A percentile compares a stretch with the other conserved stretches of the same genome.
These are phyloP conservation scores for Pegea sp. DNA, from an alignment of 23 tunicate species.

Conservation along the genomic window DNA sequence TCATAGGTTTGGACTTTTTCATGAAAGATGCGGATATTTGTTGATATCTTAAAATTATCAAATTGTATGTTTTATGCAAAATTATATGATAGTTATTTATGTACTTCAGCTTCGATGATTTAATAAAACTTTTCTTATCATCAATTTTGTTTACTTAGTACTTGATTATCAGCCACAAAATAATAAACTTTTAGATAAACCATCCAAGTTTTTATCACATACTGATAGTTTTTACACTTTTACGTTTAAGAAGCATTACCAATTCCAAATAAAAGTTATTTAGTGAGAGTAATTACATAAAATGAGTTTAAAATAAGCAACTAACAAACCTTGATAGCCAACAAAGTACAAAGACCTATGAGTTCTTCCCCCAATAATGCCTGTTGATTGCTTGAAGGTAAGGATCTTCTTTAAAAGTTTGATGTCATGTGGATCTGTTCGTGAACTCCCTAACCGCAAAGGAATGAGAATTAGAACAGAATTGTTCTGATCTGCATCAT, in stretches of 20 bases:
- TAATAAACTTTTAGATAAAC: not conserved
- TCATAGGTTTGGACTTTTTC: too few species aligned
- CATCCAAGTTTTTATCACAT: too few species aligned
- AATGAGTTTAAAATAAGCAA: not conserved
- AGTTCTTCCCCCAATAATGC: constrained; percentile 80
- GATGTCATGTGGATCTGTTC: constrained; percentile 31
- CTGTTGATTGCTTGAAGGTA: constrained; percentile 19
- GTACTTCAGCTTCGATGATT: too few species aligned
- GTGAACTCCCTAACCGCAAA: constrained; percentile 46
- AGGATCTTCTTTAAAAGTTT: constrained; percentile 36
- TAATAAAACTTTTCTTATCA: not conserved
- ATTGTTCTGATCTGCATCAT: constrained; percentile 30
- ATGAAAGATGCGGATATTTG: too few species aligned
- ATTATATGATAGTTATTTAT: too few species aligned
- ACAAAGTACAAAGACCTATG: constrained; percentile 72
- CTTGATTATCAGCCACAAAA: not conserved
- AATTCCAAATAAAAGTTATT: not conserved
- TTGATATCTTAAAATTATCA: too few species aligned
- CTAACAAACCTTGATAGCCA: constrained; percentile 57
- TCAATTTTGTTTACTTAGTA: not conserved
- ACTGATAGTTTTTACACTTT: too few species aligned
- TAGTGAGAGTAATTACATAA: too few species aligned
- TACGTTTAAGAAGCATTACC: not conserved
- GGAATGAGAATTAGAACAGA: constrained; percentile 63
- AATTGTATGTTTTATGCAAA: too few species aligned